These are phyloP conservation scores for Galbula dea DNA, from an alignment of 2,113 vertebrate genomes.

Conservation along the genomic window DNA sequence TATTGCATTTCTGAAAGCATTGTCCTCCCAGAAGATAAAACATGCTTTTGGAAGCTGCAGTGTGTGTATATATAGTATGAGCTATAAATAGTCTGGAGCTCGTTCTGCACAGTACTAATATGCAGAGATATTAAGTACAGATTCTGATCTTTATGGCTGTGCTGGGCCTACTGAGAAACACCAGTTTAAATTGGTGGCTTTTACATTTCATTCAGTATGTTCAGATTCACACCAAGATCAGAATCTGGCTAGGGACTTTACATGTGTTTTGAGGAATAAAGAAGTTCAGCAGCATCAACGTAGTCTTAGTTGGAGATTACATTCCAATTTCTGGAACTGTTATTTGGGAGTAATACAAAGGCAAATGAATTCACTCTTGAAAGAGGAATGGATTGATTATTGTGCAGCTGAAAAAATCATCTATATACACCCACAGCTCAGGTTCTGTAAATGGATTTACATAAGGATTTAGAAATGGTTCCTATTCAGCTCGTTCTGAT, in stretches of 20 bases:
- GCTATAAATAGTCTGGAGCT: constrained; percentile 51
- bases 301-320: background rate
- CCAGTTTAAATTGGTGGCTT: background rate
- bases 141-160: background rate
- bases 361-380: constrained; percentile 10
- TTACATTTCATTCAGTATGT: background rate
- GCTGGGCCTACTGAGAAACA: background rate
- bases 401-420: background rate
- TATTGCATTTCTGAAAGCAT: constrained; percentile 36
- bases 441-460: background rate
- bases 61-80: constrained; percentile 8
- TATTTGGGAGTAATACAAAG: background rate
- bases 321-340: background rate
- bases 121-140: background rate
- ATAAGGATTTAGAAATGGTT: constrained; percentile 3
- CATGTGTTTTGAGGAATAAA: background rate
- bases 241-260: background rate
- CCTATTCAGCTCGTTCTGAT: constrained; percentile 12
- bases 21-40: constrained; percentile 54
- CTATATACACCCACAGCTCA: background rate
- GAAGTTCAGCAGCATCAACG: background rate
- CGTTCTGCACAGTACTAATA: background rate
- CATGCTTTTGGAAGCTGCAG: constrained; percentile 11
- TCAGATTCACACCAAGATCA: background rate
- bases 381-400: background rate